phyloP scores from a whole-genome alignment of 2,888 invertebrate species.

The Nebria brevicollis region DNA sequence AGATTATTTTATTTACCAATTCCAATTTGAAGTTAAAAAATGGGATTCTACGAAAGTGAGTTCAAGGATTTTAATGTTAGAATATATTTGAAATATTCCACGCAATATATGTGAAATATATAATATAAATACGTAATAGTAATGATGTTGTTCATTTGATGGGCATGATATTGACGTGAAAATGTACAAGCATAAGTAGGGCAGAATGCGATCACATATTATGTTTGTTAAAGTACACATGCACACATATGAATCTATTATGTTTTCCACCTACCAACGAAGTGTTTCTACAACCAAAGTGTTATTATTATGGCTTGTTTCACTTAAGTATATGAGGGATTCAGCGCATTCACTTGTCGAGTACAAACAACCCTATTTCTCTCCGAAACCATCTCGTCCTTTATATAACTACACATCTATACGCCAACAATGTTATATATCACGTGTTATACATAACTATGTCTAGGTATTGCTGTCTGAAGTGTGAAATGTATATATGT shows the following conservation, averaged over 20 bases:
- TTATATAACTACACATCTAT: too few species aligned
- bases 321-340: constrained; percentile 33
- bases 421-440: too few species aligned
- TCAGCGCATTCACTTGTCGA: constrained; percentile 9
- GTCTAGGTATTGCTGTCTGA: background rate
- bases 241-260: constrained; percentile 10
- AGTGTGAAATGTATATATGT: background rate
- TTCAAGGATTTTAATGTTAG: too few species aligned
- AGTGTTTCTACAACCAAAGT: constrained; percentile 19
- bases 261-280: background rate
- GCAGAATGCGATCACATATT: background rate
- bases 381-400: background rate
- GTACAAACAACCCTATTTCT: background rate
- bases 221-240: background rate
- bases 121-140: too few species aligned
- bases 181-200: too few species aligned
- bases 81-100: too few species aligned
- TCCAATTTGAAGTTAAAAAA: too few species aligned
- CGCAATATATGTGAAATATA: too few species aligned
- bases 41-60: too few species aligned
- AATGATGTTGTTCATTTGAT: too few species aligned
- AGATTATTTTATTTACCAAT: background rate
- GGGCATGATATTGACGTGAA: too few species aligned
- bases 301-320: constrained; percentile 28
- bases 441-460: background rate